These are phyloP conservation scores for Coryphaenoides rupestris DNA, from an alignment of 2,113 vertebrate genomes.

Conservation along the genomic window DNA sequence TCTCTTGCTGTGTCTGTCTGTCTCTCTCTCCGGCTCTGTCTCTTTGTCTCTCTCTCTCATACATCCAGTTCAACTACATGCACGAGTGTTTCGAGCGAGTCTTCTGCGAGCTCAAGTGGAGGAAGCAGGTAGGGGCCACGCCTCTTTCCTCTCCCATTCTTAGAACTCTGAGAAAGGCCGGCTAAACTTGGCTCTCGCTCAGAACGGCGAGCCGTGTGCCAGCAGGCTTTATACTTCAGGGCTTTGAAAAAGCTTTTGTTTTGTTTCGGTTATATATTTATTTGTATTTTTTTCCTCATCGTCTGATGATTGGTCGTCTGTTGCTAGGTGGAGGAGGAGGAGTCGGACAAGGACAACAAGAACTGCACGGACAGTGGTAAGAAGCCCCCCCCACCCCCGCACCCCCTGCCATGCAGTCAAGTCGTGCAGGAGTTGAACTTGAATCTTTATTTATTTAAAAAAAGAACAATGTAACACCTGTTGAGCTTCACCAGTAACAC, in stretches of 20 bases:
- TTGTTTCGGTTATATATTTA: not conserved
- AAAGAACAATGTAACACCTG: not conserved
- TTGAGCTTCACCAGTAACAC: too few species aligned
- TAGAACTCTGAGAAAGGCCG: constrained; percentile 17
- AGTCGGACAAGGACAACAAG: constrained; percentile 82
- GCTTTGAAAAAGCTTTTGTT: not conserved
- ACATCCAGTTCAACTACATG: constrained; percentile 94
- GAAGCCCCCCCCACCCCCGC: too few species aligned
- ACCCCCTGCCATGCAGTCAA: too few species aligned
- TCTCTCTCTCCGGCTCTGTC: constrained; percentile 6
- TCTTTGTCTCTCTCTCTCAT: constrained; percentile 5
- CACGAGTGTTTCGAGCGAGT: constrained; percentile 97
- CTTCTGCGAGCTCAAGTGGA: constrained; percentile 98
- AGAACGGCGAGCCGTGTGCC: not conserved
- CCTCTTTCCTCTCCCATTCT: constrained; percentile 49
- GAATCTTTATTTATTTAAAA: constrained; percentile 2
- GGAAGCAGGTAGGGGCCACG: constrained; percentile 85
- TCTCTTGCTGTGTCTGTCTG: not conserved
- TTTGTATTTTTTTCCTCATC: too few species aligned
- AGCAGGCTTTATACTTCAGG: too few species aligned
- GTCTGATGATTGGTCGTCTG: not conserved
- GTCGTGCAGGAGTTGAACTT: not conserved
- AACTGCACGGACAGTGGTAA: constrained; percentile 80
- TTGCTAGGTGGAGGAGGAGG: constrained; percentile 79
- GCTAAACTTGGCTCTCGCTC: constrained; percentile 26